A percentile compares a stretch with the other conserved stretches of the same genome.
phyloP scores from a whole-genome alignment of 2,888 invertebrate species.

The Miltochrista miniata region DNA sequence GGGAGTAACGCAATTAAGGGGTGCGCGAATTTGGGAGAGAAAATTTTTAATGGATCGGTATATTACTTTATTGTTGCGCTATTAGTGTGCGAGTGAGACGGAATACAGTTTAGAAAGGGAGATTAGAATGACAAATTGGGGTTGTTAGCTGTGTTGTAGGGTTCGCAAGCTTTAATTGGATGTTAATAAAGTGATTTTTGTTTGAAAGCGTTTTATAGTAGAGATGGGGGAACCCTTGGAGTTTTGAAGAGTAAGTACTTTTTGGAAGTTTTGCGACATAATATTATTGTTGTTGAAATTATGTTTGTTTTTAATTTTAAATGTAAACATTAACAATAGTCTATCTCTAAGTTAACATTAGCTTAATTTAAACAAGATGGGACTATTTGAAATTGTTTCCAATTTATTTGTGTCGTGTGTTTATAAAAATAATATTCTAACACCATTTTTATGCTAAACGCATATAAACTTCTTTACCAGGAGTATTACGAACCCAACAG shows the following conservation, averaged over 20 bases:
- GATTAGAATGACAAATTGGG: conserved; percentile 59
- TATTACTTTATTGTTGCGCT: conserved; percentile 82
- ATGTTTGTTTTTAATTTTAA: background rate
- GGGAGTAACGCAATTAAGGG: conserved; percentile 78
- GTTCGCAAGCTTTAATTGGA: conserved; percentile 37
- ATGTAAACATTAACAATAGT: background rate
- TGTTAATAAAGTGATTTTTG: conserved; percentile 40
- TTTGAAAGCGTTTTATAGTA: conserved; percentile 16
- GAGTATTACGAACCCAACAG: too few relatives aligned
- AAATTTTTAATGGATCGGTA: conserved; percentile 77
- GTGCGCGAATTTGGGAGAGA: conserved; percentile 78
- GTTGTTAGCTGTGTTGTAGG: conserved; percentile 45
- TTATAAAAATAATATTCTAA: too few relatives aligned
- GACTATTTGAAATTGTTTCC: too few relatives aligned
- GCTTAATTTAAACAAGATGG: too few relatives aligned
- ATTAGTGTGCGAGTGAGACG: conserved; percentile 69
- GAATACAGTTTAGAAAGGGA: conserved; percentile 41
- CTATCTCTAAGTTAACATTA: too few relatives aligned
- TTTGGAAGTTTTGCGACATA: background rate
- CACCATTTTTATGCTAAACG: too few relatives aligned
- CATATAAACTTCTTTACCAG: too few relatives aligned
- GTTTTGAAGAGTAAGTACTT: background rate
- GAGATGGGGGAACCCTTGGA: conserved; percentile 4
- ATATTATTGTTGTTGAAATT: background rate
- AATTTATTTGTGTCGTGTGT: too few relatives aligned